These are phyloP conservation scores for Perccottus glenii DNA, from an alignment of 2,113 vertebrate genomes.

Conservation along the genomic window DNA sequence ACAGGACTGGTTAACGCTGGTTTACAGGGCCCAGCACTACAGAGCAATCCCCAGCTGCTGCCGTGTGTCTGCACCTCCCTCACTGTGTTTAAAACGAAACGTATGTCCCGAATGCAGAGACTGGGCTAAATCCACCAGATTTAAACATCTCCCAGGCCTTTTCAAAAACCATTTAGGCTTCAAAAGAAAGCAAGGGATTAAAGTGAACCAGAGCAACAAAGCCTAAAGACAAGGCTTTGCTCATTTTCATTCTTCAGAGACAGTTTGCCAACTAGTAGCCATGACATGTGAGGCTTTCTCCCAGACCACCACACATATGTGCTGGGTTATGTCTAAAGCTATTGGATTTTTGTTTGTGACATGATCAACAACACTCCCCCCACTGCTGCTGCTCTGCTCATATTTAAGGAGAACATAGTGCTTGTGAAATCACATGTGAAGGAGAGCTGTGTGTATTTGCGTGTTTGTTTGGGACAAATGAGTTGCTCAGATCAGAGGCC, in stretches of 20 bases:
- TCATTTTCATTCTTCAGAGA: conserved; percentile 42
- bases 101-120: conserved; percentile 42
- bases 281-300: conserved; percentile 41
- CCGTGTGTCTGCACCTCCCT: conserved; percentile 25
- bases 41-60: conserved; percentile 10
- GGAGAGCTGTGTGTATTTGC: conserved; percentile 1
- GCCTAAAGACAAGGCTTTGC: conserved; percentile 47
- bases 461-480: conserved; percentile 45
- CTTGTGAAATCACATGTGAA: no score
- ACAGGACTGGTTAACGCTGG: conserved; percentile 9
- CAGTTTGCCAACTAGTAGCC: conserved; percentile 54
- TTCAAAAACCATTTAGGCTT: conserved; percentile 60
- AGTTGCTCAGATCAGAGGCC: conserved; percentile 24
- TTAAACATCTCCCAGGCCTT: conserved; percentile 61
- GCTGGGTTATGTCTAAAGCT: conserved; percentile 43
- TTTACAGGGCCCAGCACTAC: conserved; percentile 6
- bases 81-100: conserved; percentile 50
- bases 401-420: neutral
- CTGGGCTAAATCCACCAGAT: conserved; percentile 36
- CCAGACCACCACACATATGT: conserved; percentile 46
- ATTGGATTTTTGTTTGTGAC: conserved; percentile 45
- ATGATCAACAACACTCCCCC: conserved; percentile 26
- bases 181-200: conserved; percentile 58
- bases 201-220: conserved; percentile 41
- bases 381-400: neutral